phyloP scores from a whole-genome alignment of 2,797 vertebrate genomes.

The Coilia nasus region DNA sequence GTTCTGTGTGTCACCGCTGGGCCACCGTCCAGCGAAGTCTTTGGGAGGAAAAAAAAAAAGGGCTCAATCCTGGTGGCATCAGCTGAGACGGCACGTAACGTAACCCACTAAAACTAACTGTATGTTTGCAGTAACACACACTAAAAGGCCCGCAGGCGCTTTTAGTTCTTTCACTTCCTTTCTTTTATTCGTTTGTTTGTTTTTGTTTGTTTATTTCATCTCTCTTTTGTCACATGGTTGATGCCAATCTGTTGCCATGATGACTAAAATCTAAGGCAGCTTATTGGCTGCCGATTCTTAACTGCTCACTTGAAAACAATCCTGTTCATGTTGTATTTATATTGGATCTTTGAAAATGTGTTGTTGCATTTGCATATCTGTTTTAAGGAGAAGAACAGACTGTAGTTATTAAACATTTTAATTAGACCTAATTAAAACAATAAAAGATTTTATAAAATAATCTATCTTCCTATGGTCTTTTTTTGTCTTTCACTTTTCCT shows the following conservation, averaged over 20 bases:
- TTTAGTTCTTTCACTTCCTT: neutral
- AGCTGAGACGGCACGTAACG: neutral
- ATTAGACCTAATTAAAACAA: slow-evolving; percentile 14
- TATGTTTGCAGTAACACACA: neutral
- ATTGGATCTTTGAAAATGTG: slow-evolving; percentile 24
- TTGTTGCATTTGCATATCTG: slow-evolving; percentile 23
- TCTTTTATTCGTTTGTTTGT: too few relatives aligned
- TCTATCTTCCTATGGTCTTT: neutral
- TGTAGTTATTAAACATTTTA: slow-evolving; percentile 32
- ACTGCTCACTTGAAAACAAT: slow-evolving; percentile 26
- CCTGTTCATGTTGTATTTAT: slow-evolving; percentile 26
- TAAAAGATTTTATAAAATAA: slow-evolving; percentile 28
- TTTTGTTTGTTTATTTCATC: slow-evolving; percentile 6
- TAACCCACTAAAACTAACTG: slow-evolving; percentile 7
- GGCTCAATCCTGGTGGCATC: neutral
- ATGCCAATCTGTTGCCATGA: slow-evolving; percentile 15
- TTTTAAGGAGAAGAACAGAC: slow-evolving; percentile 29
- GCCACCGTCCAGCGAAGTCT: neutral
- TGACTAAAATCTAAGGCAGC: slow-evolving; percentile 22
- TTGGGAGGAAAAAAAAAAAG: neutral
- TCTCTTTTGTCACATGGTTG: slow-evolving; percentile 23
- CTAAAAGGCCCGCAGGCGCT: neutral
- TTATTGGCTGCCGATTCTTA: slow-evolving; percentile 8
- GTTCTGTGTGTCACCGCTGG: neutral
- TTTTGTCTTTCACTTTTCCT: neutral